phyloP scores from a whole-genome alignment of 2,888 invertebrate species.

The Macrophya annulata region DNA sequence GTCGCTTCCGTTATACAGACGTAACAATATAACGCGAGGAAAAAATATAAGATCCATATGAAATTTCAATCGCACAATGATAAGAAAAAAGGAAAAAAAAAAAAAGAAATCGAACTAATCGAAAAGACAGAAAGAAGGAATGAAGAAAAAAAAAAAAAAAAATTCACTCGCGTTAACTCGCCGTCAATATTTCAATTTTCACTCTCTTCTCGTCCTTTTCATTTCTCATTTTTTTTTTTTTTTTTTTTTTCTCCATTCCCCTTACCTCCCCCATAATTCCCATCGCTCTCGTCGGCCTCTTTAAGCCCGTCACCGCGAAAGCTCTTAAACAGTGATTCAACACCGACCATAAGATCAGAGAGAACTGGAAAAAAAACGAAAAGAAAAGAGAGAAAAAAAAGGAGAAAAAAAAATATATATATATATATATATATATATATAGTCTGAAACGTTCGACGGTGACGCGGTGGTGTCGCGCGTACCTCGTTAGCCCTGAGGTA shows the following conservation, averaged over 20 bases:
- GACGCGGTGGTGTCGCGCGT: slow-evolving; percentile 18
- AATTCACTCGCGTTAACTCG: slow-evolving; percentile 2
- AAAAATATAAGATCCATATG: slow-evolving; percentile 6
- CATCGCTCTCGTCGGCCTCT: neutral
- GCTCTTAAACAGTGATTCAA: slow-evolving; percentile 49
- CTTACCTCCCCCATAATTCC: neutral
- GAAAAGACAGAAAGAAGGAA: neutral
- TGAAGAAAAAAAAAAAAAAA: neutral
- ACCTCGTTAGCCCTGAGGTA: slow-evolving; percentile 42
- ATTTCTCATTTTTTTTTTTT: neutral
- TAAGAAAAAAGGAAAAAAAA: neutral
- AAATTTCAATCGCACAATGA: neutral
- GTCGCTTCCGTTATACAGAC: neutral
- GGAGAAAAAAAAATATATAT: neutral
- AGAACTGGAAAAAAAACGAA: neutral
- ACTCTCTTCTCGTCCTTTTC: slow-evolving; percentile 27
- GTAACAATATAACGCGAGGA: neutral
- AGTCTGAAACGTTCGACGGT: slow-evolving; percentile 1
- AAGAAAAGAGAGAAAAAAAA: neutral
- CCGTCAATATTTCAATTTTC: slow-evolving; percentile 50
- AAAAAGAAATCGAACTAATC: neutral
- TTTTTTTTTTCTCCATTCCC: neutral
- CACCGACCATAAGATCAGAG: slow-evolving; percentile 33
- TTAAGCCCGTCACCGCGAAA: slow-evolving; percentile 21
- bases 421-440: too few relatives aligned